These are phyloP conservation scores for Taxidea taxus DNA, from an alignment of 2,113 vertebrate genomes.

Conservation along the genomic window DNA sequence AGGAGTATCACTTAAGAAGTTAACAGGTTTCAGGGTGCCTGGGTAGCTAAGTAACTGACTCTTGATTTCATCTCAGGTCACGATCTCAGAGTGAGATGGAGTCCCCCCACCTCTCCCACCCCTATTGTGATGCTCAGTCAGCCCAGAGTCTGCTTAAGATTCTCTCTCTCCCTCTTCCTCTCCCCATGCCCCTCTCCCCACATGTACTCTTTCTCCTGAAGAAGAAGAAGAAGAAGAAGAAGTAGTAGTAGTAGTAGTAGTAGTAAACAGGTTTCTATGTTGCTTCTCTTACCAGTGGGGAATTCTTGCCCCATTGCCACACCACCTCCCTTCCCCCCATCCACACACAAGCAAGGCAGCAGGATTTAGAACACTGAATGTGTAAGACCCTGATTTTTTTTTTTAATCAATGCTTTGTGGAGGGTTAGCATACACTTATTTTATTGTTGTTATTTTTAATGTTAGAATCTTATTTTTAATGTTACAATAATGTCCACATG, in stretches of 20 bases:
- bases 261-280: neutral
- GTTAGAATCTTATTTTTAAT: neutral
- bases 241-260: too few relatives aligned
- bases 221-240: neutral
- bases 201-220: rapidly evolving
- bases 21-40: neutral
- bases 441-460: neutral
- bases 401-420: neutral
- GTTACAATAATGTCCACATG: neutral
- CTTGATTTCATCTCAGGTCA: neutral
- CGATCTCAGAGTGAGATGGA: neutral
- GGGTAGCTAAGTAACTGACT: neutral
- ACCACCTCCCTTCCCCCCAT: too few relatives aligned
- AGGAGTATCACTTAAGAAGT: neutral
- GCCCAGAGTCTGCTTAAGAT: neutral
- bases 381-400: neutral
- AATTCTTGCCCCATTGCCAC: neutral
- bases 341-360: neutral
- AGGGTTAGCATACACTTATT: neutral
- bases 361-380: neutral
- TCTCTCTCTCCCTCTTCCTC: neutral
- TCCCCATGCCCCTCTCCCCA: neutral
- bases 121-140: neutral
- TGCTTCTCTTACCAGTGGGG: neutral
- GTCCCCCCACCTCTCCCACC: neutral